These are phyloP conservation scores for Lochmaea capreae DNA, from an alignment of 2,888 invertebrate species.

Conservation along the genomic window DNA sequence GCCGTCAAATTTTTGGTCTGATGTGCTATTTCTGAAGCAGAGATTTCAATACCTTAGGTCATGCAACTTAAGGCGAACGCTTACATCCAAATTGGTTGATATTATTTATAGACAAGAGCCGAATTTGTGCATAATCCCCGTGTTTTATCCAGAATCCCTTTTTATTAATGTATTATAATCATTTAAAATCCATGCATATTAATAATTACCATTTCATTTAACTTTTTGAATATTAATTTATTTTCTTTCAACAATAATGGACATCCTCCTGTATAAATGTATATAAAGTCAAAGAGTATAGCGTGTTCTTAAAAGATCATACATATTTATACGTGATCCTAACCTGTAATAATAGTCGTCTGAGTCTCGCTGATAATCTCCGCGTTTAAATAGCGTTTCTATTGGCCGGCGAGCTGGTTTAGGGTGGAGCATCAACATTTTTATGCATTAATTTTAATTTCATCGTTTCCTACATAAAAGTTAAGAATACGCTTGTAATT, in stretches of 20 bases:
- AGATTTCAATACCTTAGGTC: too few relatives aligned
- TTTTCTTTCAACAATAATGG: slow-evolving; percentile 7
- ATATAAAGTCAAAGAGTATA: slow-evolving; percentile 52
- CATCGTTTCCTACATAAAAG: slow-evolving; percentile 44
- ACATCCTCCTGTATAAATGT: slow-evolving; percentile 29
- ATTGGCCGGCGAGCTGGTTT: slow-evolving; percentile 57
- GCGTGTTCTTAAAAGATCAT: slow-evolving; percentile 65
- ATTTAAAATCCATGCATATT: too few relatives aligned
- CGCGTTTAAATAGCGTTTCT: slow-evolving; percentile 58
- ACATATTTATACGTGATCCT: slow-evolving; percentile 66
- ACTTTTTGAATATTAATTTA: too few relatives aligned
- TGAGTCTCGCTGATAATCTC: slow-evolving; percentile 63
- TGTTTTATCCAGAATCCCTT: too few relatives aligned
- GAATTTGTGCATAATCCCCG: too few relatives aligned
- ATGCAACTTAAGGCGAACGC: too few relatives aligned
- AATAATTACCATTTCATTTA: too few relatives aligned
- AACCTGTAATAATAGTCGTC: slow-evolving; percentile 66
- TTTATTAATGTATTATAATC: too few relatives aligned
- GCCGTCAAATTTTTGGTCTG: too few relatives aligned
- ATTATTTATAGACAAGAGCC: too few relatives aligned
- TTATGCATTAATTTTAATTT: slow-evolving; percentile 59
- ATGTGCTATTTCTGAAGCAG: too few relatives aligned
- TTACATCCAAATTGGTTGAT: too few relatives aligned
- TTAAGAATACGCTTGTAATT: slow-evolving; percentile 40
- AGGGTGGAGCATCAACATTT: slow-evolving; percentile 59